A percentile compares a stretch with the other conserved stretches of the same genome.
Conservation (phyloP, 2,888 invertebrate species). For the Eumerus sabulonum region DNA sequence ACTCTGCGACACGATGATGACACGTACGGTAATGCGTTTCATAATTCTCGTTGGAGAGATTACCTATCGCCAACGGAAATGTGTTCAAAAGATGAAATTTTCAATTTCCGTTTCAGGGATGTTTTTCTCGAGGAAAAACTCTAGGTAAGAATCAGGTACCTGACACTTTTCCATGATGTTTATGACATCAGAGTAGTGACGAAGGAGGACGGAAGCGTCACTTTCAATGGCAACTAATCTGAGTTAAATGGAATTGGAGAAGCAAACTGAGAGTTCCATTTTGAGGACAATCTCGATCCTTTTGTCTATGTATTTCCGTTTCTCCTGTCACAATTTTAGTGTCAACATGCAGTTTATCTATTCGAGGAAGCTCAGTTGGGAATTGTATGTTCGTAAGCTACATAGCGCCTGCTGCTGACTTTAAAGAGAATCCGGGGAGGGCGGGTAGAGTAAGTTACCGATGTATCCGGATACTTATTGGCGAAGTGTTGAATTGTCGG, state of each 20-base stretch:
- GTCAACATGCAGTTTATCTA: no score
- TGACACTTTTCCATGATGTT: conserved; percentile 16
- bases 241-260: conserved; percentile 48
- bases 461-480: no score
- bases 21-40: background rate
- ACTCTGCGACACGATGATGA: conserved; percentile 5
- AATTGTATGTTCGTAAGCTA: no score
- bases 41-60: conserved; percentile 17
- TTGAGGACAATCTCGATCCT: conserved; percentile 27
- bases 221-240: conserved; percentile 45
- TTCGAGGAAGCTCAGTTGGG: no score
- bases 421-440: no score
- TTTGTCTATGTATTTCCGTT: conserved; percentile 48
- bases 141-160: conserved; percentile 31
- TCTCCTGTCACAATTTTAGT: no score
- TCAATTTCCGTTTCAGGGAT: conserved; percentile 71
- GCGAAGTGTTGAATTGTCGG: no score
- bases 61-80: conserved; percentile 22
- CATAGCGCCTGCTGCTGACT: no score
- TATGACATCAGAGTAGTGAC: conserved; percentile 24
- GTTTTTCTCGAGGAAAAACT: conserved; percentile 6
- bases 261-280: conserved; percentile 12
- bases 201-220: conserved; percentile 47
- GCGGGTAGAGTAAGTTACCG: no score
- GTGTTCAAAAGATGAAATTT: conserved; percentile 72